A percentile compares a stretch with the other conserved stretches of the same genome.
These are phyloP conservation scores for Scortum barcoo DNA, from an alignment of 2,113 vertebrate genomes.

Conservation along the genomic window DNA sequence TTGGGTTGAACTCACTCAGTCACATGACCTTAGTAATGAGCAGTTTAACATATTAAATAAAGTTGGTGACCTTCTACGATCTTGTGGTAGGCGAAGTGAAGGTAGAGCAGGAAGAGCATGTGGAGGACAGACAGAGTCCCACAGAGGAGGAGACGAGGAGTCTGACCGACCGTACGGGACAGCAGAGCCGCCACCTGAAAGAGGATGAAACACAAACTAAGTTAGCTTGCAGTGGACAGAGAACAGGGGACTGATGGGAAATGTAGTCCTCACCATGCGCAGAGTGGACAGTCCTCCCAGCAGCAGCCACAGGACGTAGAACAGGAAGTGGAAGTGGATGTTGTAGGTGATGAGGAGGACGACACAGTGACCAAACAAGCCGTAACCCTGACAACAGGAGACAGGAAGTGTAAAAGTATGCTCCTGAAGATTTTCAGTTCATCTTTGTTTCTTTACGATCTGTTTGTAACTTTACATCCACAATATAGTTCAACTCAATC, in stretches of 20 bases:
- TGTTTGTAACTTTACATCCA: too few relatives aligned
- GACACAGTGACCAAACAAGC: constrained; percentile 96
- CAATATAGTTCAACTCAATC: too few relatives aligned
- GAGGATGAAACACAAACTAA: neutral
- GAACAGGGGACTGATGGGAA: constrained; percentile 23
- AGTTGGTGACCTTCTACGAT: constrained; percentile 91
- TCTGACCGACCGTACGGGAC: constrained; percentile 94
- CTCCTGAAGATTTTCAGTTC: too few relatives aligned
- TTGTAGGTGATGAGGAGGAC: constrained; percentile 97
- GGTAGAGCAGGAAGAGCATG: constrained; percentile 97
- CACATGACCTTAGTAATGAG: neutral
- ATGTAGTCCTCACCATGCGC: constrained; percentile 89
- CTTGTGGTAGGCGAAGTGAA: constrained; percentile 98
- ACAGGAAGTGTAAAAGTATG: constrained; percentile 16
- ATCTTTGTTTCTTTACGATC: too few relatives aligned
- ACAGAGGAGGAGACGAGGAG: constrained; percentile 94
- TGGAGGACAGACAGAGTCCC: constrained; percentile 91
- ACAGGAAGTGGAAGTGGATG: constrained; percentile 97
- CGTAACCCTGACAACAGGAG: constrained; percentile 89
- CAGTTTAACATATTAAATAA: too few relatives aligned
- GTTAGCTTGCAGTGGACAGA: neutral
- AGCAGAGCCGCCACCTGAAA: constrained; percentile 92
- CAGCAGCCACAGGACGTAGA: constrained; percentile 95
- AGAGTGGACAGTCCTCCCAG: constrained; percentile 95
- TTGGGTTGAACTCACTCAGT: neutral